phyloP scores from a whole-genome alignment of 2,888 invertebrate genomes.

The Mythimna lalbum region DNA sequence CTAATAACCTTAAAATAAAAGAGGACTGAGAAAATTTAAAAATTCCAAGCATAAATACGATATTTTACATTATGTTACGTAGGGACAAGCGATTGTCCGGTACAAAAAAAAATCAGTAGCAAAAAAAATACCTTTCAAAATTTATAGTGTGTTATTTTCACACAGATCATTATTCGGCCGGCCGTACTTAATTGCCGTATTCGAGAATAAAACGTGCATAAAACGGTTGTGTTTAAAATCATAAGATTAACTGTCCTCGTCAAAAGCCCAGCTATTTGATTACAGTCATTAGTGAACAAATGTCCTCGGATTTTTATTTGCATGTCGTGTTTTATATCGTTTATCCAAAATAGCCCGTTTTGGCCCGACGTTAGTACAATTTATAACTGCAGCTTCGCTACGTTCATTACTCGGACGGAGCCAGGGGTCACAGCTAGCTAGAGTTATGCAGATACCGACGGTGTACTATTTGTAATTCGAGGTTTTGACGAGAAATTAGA shows the following conservation, averaged over 20 bases:
- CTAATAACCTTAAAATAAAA: no score
- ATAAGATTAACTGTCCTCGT: slow-evolving; percentile 31
- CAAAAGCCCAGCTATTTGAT: slow-evolving; percentile 38
- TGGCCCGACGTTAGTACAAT: slow-evolving; percentile 67
- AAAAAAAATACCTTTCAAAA: no score
- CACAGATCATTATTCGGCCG: background rate
- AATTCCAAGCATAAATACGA: no score
- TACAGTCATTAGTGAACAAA: slow-evolving; percentile 53
- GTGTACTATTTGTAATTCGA: no score
- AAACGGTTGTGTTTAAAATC: slow-evolving; percentile 1
- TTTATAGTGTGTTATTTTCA: no score
- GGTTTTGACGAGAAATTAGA: no score
- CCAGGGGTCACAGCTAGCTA: slow-evolving; percentile 59
- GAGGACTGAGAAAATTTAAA: no score
- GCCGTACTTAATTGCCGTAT: no score
- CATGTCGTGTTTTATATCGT: slow-evolving; percentile 62
- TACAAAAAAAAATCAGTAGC: no score
- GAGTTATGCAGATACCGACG: slow-evolving; percentile 49
- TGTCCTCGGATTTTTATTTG: slow-evolving; percentile 56
- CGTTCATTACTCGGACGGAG: slow-evolving; percentile 70
- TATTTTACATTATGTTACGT: no score
- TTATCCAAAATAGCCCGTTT: slow-evolving; percentile 62
- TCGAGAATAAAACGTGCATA: background rate
- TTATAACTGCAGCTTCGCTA: slow-evolving; percentile 70
- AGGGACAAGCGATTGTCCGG: no score